Percentiles rank a stretch among this genome's conserved stretches.
These are phyloP conservation scores for Oreotrochilus melanogaster DNA, from an alignment of 2,113 vertebrate genomes.

Conservation along the genomic window DNA sequence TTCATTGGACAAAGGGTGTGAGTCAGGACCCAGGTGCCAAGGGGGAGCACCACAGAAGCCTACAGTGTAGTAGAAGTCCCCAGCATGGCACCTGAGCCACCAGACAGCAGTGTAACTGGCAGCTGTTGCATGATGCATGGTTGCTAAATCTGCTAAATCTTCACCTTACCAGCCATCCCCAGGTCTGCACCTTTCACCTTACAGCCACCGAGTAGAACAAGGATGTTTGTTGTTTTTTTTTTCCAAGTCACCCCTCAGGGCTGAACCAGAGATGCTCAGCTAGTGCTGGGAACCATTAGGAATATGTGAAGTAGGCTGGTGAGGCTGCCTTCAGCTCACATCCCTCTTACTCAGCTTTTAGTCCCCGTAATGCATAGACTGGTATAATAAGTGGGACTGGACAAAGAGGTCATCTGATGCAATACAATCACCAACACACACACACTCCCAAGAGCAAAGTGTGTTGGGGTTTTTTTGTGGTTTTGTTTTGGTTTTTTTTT, in stretches of 20 bases:
- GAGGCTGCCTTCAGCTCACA: neutral
- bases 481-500: neutral
- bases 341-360: neutral
- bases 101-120: rapidly evolving
- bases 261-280: neutral
- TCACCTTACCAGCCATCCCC: rapidly evolving
- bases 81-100: neutral
- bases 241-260: neutral
- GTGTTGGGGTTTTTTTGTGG: neutral
- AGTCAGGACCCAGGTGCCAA: neutral
- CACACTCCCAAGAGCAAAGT: neutral
- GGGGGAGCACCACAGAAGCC: neutral
- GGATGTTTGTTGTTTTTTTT: too few relatives aligned
- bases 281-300: neutral
- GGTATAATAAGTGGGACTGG: neutral
- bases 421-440: neutral
- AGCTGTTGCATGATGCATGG: rapidly evolving
- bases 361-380: neutral
- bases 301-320: neutral
- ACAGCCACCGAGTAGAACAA: neutral
- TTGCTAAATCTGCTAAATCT: neutral
- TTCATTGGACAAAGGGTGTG: neutral
- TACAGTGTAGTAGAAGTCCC: neutral
- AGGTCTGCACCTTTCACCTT: neutral
- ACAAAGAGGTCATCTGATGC: neutral